These are phyloP conservation scores for Drosophila maculinotata DNA, from an alignment of 2,888 invertebrate species.

Conservation along the genomic window DNA sequence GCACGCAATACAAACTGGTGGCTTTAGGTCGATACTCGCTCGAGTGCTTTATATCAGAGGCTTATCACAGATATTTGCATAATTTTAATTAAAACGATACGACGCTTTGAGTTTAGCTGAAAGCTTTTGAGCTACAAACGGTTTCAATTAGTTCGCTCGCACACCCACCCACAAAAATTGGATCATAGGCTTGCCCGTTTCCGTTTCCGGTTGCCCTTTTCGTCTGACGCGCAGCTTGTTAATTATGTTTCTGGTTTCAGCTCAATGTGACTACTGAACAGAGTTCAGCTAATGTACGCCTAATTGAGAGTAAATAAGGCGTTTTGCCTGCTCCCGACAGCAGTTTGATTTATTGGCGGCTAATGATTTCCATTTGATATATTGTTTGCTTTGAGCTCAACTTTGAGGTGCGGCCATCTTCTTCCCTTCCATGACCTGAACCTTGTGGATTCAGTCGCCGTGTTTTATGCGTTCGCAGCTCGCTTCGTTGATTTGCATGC, in stretches of 20 bases:
- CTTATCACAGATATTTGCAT: slow-evolving; percentile 58
- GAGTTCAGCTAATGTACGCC: slow-evolving; percentile 57
- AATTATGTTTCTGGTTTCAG: slow-evolving; percentile 46
- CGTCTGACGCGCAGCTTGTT: slow-evolving; percentile 31
- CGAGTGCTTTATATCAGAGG: slow-evolving; percentile 36
- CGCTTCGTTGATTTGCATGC: slow-evolving; percentile 32
- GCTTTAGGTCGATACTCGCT: slow-evolving; percentile 2
- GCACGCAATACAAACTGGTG: slow-evolving; percentile 13
- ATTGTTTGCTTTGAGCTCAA: slow-evolving; percentile 35
- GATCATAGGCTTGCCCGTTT: slow-evolving; percentile 31
- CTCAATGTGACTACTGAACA: slow-evolving; percentile 31
- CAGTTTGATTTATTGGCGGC: slow-evolving; percentile 68
- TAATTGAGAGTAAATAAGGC: slow-evolving; percentile 75
- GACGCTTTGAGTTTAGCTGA: slow-evolving; percentile 23
- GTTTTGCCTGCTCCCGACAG: slow-evolving; percentile 45
- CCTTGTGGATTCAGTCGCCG: slow-evolving; percentile 41
- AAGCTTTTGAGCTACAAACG: slow-evolving; percentile 28
- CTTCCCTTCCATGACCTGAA: slow-evolving; percentile 1
- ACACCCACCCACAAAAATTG: slow-evolving; percentile 1
- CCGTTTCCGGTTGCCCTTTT: slow-evolving; percentile 30
- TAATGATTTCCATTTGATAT: slow-evolving; percentile 63
- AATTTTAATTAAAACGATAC: slow-evolving; percentile 66
- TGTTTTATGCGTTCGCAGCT: slow-evolving; percentile 54
- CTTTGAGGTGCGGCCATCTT: slow-evolving; percentile 45
- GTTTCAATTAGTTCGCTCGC: slow-evolving; percentile 44